Percentiles rank a stretch among this genome's conserved stretches.
phyloP scores from a whole-genome alignment of 2,113 vertebrate genomes.

The Andinoacara biseriatus region DNA sequence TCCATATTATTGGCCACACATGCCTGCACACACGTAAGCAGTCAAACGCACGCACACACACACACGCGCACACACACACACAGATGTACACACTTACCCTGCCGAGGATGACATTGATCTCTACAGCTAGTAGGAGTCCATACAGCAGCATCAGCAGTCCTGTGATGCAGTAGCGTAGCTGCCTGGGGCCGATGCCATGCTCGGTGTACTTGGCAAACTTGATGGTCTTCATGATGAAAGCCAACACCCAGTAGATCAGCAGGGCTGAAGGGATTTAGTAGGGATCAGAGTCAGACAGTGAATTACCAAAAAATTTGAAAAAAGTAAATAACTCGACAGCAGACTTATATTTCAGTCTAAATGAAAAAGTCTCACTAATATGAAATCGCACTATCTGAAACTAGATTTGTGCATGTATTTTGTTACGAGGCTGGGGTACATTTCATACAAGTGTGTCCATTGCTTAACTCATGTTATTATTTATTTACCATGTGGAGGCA shows the following conservation, averaged over 20 bases:
- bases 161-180: conserved; percentile 97
- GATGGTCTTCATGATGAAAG: conserved; percentile 95
- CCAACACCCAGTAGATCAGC: conserved; percentile 94
- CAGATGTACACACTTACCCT: conserved; percentile 84
- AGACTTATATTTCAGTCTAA: background rate
- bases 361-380: background rate
- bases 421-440: background rate
- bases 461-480: background rate
- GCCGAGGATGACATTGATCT: conserved; percentile 94
- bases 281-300: background rate
- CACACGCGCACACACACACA: background rate
- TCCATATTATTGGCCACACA: background rate
- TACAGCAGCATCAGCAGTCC: conserved; percentile 91
- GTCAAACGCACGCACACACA: background rate
- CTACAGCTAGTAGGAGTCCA: conserved; percentile 91
- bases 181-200: conserved; percentile 89
- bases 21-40: background rate
- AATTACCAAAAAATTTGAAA: background rate
- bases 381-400: background rate
- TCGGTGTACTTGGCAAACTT: conserved; percentile 98
- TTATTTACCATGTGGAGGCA: background rate
- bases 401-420: background rate
- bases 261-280: conserved; percentile 80
- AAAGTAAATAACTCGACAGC: background rate
- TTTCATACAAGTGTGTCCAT: background rate